A percentile compares a stretch with the other conserved stretches of the same genome.
Conservation (phyloP, 2,888 invertebrate genomes). For the Papilio protenor region DNA sequence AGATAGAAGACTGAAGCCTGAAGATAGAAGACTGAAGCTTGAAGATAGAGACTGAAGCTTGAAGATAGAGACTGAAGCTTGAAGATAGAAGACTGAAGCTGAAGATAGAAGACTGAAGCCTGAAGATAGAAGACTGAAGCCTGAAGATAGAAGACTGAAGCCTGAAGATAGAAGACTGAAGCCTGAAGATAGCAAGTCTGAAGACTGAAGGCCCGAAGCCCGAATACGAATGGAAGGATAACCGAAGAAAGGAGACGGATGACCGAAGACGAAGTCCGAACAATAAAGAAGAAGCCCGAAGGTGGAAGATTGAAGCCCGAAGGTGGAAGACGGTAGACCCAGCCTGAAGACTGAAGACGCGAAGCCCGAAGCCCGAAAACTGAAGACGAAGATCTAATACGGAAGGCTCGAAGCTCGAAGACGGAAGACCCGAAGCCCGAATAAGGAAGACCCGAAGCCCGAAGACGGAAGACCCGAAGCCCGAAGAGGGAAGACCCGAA, state of each 20-base stretch:
- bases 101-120: too few species aligned
- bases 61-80: constrained; percentile 16
- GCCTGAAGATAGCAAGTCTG: too few species aligned
- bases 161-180: too few species aligned
- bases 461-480: constrained; percentile 16
- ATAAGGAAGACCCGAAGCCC: background rate
- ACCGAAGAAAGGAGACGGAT: constrained; percentile 26
- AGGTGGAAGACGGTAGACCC: background rate
- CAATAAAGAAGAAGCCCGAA: constrained; percentile 35
- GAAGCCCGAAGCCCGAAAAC: constrained; percentile 42
- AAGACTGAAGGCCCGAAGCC: too few species aligned
- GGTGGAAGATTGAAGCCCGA: background rate
- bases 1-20: too few species aligned
- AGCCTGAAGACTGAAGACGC: background rate
- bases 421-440: constrained; percentile 38
- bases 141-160: too few species aligned
- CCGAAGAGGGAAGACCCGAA: too few species aligned
- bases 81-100: constrained; percentile 22
- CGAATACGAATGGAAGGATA: too few species aligned
- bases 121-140: too few species aligned
- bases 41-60: too few species aligned
- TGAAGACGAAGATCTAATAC: background rate
- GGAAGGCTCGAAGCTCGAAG: constrained; percentile 12
- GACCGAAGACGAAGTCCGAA: constrained; percentile 8
- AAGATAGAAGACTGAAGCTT: too few species aligned